Conservation (phyloP, 2,888 invertebrate species). For the Drosophila prolongata region DNA sequence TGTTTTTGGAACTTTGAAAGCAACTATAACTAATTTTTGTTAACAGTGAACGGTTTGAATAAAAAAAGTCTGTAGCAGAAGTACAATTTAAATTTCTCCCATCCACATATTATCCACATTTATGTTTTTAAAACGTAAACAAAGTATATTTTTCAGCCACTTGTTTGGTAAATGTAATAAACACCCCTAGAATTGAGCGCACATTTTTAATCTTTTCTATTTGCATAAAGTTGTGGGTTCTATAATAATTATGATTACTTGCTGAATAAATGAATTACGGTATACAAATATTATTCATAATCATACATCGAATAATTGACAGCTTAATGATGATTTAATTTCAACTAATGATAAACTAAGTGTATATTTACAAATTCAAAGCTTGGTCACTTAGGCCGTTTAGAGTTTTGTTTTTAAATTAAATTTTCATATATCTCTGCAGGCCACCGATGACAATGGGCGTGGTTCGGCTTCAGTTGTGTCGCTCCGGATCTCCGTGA, state of each 20-base stretch:
- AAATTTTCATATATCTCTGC: slow-evolving; percentile 5
- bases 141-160: not conserved
- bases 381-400: too few relatives aligned
- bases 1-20: too few relatives aligned
- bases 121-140: too few relatives aligned
- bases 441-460: slow-evolving; percentile 94
- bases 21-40: too few relatives aligned
- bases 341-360: too few relatives aligned
- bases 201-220: not conserved
- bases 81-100: too few relatives aligned
- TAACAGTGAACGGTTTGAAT: not conserved
- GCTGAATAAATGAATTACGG: slow-evolving; percentile 2
- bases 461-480: slow-evolving; percentile 91
- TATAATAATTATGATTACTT: not conserved
- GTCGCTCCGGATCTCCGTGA: slow-evolving; percentile 91
- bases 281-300: not conserved
- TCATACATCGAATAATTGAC: not conserved
- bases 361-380: too few relatives aligned
- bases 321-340: not conserved
- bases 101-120: too few relatives aligned
- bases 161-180: not conserved
- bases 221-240: not conserved
- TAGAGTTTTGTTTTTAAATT: not conserved
- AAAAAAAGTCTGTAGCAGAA: too few relatives aligned
- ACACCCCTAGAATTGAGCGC: not conserved